These are phyloP conservation scores for Drosophila prostipennis DNA, from an alignment of 2,888 invertebrate genomes.

Conservation along the genomic window DNA sequence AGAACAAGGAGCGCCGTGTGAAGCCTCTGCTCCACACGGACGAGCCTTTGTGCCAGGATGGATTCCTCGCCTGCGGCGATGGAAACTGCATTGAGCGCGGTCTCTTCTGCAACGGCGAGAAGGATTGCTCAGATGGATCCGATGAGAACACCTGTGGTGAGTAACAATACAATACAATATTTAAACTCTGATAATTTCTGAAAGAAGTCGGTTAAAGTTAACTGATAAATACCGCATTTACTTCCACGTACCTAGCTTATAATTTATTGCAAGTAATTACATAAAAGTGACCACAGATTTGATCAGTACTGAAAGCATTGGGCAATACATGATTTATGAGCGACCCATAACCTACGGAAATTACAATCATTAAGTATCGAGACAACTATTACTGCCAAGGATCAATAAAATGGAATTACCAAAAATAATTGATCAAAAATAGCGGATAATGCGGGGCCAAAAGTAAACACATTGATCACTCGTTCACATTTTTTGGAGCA, in stretches of 20 bases:
- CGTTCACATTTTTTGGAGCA: slow-evolving; percentile 66
- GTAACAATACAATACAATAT: slow-evolving; percentile 77
- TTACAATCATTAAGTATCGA: slow-evolving; percentile 1
- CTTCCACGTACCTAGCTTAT: no score
- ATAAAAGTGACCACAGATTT: neutral
- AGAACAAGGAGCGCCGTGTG: slow-evolving; percentile 94
- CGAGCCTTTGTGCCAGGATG: slow-evolving; percentile 95
- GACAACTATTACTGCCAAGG: slow-evolving; percentile 3
- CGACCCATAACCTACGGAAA: neutral
- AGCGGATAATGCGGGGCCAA: slow-evolving; percentile 6
- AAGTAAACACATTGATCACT: slow-evolving; percentile 20
- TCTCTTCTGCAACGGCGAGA: slow-evolving; percentile 96
- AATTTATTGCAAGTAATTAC: neutral
- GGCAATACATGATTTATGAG: neutral
- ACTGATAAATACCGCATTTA: no score
- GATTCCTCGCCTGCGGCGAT: slow-evolving; percentile 94
- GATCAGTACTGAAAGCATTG: neutral
- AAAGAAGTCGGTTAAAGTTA: no score
- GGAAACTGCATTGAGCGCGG: slow-evolving; percentile 94
- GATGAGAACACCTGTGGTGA: slow-evolving; percentile 96
- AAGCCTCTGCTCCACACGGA: slow-evolving; percentile 95
- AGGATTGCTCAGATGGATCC: slow-evolving; percentile 94
- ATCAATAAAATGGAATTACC: slow-evolving; percentile 22
- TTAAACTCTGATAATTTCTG: no score
- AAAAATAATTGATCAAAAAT: slow-evolving; percentile 11